Percentiles rank a stretch among this genome's conserved stretches.
phyloP scores from a whole-genome alignment of 2,113 vertebrate genomes.

The Cichladusa arquata region DNA sequence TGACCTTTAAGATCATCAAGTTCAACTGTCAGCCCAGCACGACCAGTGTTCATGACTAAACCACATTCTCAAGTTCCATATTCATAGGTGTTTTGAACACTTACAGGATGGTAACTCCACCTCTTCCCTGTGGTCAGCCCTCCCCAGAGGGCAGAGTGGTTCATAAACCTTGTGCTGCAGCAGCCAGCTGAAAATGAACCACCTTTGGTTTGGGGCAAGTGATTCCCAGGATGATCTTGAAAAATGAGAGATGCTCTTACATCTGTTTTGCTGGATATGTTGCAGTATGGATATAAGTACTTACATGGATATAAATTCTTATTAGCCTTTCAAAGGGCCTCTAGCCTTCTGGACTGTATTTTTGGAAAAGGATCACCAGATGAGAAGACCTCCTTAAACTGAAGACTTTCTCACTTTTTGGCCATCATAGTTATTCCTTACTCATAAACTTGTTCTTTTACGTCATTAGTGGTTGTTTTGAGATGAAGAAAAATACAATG shows the following conservation, averaged over 20 bases:
- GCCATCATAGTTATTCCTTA: background rate
- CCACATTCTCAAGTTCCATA: background rate
- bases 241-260: background rate
- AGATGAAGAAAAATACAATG: background rate
- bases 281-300: background rate
- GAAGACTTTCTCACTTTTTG: background rate
- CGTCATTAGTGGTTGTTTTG: background rate
- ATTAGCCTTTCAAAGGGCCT: background rate
- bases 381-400: background rate
- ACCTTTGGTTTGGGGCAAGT: background rate
- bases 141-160: background rate
- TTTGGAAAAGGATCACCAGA: background rate
- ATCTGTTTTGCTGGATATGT: background rate
- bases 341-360: background rate
- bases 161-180: background rate
- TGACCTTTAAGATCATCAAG: background rate
- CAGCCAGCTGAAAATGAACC: background rate
- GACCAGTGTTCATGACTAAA: background rate
- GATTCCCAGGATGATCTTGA: background rate
- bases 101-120: background rate
- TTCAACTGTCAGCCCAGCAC: background rate
- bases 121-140: background rate
- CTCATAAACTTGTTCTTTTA: background rate
- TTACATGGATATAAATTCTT: background rate
- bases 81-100: background rate